phyloP scores from a whole-genome alignment of 2,888 invertebrate species.

The Allygus modestus region DNA sequence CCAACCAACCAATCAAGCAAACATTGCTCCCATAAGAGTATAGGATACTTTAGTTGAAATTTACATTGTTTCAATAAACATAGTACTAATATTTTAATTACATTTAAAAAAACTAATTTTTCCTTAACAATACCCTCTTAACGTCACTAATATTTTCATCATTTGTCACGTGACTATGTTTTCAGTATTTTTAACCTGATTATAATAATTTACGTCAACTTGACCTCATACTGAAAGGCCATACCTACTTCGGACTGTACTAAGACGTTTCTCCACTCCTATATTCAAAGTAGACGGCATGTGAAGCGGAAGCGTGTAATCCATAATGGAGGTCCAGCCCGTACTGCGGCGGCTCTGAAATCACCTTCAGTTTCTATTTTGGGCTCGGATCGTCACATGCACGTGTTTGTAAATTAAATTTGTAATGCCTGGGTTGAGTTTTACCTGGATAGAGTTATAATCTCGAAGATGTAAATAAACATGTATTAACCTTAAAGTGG shows the following conservation, averaged over 20 bases:
- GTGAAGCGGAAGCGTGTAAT: constrained; percentile 18
- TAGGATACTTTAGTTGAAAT: too few species aligned
- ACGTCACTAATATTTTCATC: too few species aligned
- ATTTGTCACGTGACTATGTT: too few species aligned
- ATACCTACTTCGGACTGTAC: too few species aligned
- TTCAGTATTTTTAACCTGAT: too few species aligned
- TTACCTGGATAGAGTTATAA: not conserved
- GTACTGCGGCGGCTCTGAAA: not conserved
- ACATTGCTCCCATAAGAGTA: too few species aligned
- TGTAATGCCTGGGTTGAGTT: not conserved
- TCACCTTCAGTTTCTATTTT: constrained; percentile 2
- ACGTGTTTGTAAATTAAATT: constrained; percentile 3
- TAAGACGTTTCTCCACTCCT: not conserved
- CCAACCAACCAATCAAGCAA: too few species aligned
- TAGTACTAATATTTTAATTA: too few species aligned
- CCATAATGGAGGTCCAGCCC: constrained; percentile 7
- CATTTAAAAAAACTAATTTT: too few species aligned
- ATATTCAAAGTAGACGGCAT: not conserved
- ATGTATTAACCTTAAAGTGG: not conserved
- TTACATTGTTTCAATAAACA: too few species aligned
- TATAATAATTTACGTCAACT: not conserved
- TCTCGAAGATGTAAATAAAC: not conserved
- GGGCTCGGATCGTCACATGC: not conserved
- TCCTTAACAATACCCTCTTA: too few species aligned
- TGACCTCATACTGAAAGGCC: not conserved